Evolutionary conservation across 2,113 vertebrate genomes (phyloP).

Genomic region (Aptenodytes patagonicus): DNA sequence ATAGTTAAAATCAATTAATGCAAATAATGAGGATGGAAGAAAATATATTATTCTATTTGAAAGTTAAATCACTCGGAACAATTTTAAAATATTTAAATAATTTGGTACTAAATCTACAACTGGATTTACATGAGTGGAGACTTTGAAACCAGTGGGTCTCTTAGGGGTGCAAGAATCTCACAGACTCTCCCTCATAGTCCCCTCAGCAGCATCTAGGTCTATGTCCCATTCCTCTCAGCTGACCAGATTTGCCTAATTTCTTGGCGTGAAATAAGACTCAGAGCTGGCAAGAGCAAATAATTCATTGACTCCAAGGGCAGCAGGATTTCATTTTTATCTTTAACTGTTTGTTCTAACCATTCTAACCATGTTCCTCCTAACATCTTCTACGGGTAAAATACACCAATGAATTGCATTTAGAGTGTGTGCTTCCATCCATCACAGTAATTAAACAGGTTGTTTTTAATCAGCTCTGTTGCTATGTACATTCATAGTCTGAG

Average conservation of each 20-base stretch:
- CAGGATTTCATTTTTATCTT: neutral
- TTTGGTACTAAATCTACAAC: neutral
- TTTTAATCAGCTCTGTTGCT: constrained; percentile 30
- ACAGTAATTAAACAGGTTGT: constrained; percentile 1
- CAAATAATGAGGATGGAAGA: neutral
- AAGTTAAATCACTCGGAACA: neutral
- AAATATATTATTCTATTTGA: neutral
- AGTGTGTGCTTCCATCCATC: neutral
- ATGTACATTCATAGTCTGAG: constrained; percentile 39
- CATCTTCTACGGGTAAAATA: neutral
- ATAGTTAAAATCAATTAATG: neutral
- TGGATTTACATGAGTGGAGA: neutral
- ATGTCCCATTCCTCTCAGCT: neutral
- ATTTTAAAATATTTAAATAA: neutral
- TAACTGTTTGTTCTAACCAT: neutral
- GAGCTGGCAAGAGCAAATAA: neutral
- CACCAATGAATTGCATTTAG: neutral
- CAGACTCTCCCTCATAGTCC: neutral
- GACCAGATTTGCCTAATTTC: neutral
- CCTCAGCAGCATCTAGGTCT: neutral
- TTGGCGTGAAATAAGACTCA: neutral
- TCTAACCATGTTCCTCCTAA: neutral
- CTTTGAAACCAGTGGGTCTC: neutral
- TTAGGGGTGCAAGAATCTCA: neutral
- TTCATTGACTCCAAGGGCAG: neutral